Conservation (phyloP, 2,888 invertebrate genomes). For the Acleris laterana region DNA sequence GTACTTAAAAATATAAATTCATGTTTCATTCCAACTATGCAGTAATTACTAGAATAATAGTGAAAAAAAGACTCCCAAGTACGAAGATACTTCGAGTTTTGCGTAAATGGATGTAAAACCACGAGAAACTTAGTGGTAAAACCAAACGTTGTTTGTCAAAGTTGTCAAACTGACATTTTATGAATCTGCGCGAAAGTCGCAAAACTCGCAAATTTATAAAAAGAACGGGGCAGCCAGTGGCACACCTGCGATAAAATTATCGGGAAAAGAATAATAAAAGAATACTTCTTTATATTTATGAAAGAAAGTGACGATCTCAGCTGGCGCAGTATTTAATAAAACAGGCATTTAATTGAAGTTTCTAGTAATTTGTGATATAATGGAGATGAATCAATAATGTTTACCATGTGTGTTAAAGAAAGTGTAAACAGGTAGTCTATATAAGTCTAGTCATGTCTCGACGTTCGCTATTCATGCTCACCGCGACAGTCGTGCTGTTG, state of each 20-base stretch:
- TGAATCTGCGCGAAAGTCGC: conserved; percentile 19
- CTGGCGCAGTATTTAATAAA: background rate
- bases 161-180: conserved; percentile 12
- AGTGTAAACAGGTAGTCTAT: conserved; percentile 23
- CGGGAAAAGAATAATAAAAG: too few species aligned
- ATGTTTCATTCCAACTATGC: too few species aligned
- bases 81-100: too few species aligned
- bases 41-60: too few species aligned
- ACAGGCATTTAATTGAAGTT: background rate
- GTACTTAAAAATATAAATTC: too few species aligned
- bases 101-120: too few species aligned
- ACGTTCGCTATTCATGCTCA: conserved; percentile 65
- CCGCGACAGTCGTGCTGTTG: conserved; percentile 63
- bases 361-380: background rate
- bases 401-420: conserved; percentile 23
- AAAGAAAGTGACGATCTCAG: background rate
- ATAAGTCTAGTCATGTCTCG: conserved; percentile 58
- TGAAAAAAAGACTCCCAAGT: too few species aligned
- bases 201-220: too few species aligned
- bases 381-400: conserved; percentile 19
- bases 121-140: too few species aligned
- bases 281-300: too few species aligned
- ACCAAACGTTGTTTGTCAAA: background rate
- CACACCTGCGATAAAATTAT: too few species aligned
- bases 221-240: background rate